These are phyloP conservation scores for Hephaestus fuliginosus DNA, from an alignment of 2,797 vertebrate genomes.

Conservation along the genomic window DNA sequence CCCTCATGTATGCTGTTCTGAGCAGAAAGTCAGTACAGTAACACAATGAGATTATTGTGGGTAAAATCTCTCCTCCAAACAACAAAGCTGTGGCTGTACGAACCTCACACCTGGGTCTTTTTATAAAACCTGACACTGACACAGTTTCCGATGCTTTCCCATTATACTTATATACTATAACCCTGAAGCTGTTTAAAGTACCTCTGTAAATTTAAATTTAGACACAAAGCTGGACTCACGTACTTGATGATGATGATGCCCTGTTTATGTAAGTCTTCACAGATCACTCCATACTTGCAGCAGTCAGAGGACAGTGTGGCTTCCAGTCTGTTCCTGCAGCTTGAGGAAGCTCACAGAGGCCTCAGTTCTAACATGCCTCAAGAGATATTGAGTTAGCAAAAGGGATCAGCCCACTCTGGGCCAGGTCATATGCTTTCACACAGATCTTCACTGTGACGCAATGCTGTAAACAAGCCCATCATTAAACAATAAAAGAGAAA, in stretches of 20 bases:
- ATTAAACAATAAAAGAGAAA: not conserved
- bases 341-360: constrained; percentile 29
- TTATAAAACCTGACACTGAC: not conserved
- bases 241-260: constrained; percentile 31
- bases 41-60: constrained; percentile 36
- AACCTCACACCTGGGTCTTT: not conserved
- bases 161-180: not conserved
- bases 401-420: constrained; percentile 69
- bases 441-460: constrained; percentile 68
- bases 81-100: constrained; percentile 2
- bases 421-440: constrained; percentile 70
- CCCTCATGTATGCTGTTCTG: not conserved
- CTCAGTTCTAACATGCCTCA: constrained; percentile 47
- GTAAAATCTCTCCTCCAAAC: constrained; percentile 14
- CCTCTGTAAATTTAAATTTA: not conserved
- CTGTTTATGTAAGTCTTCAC: not conserved
- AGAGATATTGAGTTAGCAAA: constrained; percentile 75
- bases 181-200: not conserved
- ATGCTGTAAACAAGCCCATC: constrained; percentile 30
- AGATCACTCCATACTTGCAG: constrained; percentile 69
- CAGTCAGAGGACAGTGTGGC: constrained; percentile 3
- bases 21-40: not conserved
- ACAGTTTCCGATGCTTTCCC: not conserved
- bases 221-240: constrained; percentile 39
- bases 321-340: constrained; percentile 21